Evolutionary conservation across 1,140 invertebrate species (phyloP).

Genomic region (Melitaea cinxia): DNA sequence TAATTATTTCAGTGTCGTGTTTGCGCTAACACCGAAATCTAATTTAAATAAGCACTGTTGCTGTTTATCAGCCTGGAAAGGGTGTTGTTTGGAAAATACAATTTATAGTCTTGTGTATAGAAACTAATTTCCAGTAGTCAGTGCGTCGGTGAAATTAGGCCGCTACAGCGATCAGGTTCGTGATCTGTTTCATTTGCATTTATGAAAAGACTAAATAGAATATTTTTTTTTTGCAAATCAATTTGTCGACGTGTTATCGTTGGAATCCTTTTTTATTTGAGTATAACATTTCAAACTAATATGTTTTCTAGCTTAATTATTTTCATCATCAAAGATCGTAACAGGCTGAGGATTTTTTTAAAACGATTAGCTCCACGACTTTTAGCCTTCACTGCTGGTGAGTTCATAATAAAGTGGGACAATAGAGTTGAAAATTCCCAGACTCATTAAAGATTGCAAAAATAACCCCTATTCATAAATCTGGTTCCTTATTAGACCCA

Average conservation of each 20-base stretch:
- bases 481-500: too few relatives aligned
- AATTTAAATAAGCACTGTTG: slow-evolving; percentile 48
- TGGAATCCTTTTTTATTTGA: neutral
- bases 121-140: slow-evolving; percentile 28
- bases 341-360: too few relatives aligned
- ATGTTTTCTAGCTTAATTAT: too few relatives aligned
- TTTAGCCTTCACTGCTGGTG: too few relatives aligned
- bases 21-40: slow-evolving; percentile 50
- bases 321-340: too few relatives aligned
- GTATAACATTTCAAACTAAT: neutral
- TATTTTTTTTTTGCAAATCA: slow-evolving; percentile 47
- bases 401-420: too few relatives aligned
- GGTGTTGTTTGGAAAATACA: slow-evolving; percentile 12
- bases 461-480: too few relatives aligned
- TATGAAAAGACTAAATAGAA: slow-evolving; percentile 51
- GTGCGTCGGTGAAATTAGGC: slow-evolving; percentile 39
- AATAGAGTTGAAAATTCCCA: too few relatives aligned
- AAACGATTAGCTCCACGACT: too few relatives aligned
- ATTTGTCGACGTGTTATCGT: slow-evolving; percentile 33
- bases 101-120: slow-evolving; percentile 34
- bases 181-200: slow-evolving; percentile 50
- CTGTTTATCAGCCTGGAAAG: slow-evolving; percentile 43
- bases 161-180: slow-evolving; percentile 40
- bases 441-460: too few relatives aligned
- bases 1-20: slow-evolving; percentile 43